Percentiles rank a stretch among this genome's conserved stretches.
phyloP scores from a whole-genome alignment of 2,888 invertebrate genomes.

The Nymphalis urticae region DNA sequence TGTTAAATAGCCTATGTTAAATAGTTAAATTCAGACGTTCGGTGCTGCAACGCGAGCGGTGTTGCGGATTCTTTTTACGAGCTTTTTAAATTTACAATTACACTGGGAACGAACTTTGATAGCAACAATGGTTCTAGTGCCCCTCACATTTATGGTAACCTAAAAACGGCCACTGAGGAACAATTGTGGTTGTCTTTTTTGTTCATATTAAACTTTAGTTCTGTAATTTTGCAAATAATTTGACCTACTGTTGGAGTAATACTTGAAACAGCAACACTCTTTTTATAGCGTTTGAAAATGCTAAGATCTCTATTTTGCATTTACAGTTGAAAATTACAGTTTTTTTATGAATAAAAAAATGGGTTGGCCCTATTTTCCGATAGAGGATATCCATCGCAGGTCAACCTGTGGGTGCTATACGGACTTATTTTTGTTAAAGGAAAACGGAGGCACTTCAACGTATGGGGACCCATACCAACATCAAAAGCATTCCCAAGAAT shows the following conservation, averaged over 20 bases:
- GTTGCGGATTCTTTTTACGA: slow-evolving; percentile 22
- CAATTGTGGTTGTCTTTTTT: slow-evolving; percentile 7
- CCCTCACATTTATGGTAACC: slow-evolving; percentile 14
- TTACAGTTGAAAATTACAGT: too few relatives aligned
- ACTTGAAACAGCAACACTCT: background rate
- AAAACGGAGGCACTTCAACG: too few relatives aligned
- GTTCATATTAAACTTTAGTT: background rate
- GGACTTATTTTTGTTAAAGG: too few relatives aligned
- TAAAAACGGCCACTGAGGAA: slow-evolving; percentile 5
- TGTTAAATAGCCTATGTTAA: too few relatives aligned
- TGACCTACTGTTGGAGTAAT: slow-evolving; percentile 6
- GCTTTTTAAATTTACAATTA: slow-evolving; percentile 16
- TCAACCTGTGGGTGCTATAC: too few relatives aligned
- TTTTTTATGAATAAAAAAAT: too few relatives aligned
- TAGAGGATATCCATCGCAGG: too few relatives aligned
- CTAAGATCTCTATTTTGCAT: background rate
- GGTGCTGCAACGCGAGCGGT: slow-evolving; percentile 8
- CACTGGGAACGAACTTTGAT: slow-evolving; percentile 9
- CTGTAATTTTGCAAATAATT: slow-evolving; percentile 2
- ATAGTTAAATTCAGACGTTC: slow-evolving; percentile 31
- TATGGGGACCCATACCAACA: too few relatives aligned
- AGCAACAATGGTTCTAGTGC: slow-evolving; percentile 8
- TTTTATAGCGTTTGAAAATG: background rate
- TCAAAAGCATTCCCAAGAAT: too few relatives aligned
- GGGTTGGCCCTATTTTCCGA: too few relatives aligned